Conservation (phyloP, 2,797 vertebrate species). For the Melanotaenia pygmaea region DNA sequence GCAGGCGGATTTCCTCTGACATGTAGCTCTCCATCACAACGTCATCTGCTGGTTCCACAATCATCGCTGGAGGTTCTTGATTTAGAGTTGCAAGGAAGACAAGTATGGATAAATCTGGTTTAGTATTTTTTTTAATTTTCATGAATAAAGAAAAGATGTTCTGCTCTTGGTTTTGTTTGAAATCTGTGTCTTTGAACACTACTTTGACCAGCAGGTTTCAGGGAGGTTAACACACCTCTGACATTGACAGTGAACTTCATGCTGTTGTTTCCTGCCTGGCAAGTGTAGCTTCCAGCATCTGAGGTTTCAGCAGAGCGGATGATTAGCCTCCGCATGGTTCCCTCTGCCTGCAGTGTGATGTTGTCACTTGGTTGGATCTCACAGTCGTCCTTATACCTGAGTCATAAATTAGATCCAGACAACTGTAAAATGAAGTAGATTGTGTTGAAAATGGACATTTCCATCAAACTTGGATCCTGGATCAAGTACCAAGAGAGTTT, state of each 20-base stretch:
- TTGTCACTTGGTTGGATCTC: conserved; percentile 78
- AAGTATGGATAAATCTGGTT: neutral
- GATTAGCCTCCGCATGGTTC: conserved; percentile 82
- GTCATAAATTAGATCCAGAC: conserved; percentile 8
- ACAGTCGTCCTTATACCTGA: conserved; percentile 84
- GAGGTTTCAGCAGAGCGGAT: conserved; percentile 76
- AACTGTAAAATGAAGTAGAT: neutral
- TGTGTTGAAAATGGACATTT: neutral
- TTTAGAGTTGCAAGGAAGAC: neutral
- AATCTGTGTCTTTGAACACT: neutral
- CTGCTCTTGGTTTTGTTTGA: too few species aligned
- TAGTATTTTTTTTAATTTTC: neutral
- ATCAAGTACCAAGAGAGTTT: too few species aligned
- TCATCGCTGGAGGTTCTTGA: conserved; percentile 88
- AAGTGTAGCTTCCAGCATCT: conserved; percentile 86
- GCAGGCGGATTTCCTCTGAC: conserved; percentile 84
- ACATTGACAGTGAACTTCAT: conserved; percentile 86
- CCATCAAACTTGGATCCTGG: too few species aligned
- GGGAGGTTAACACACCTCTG: conserved; percentile 71
- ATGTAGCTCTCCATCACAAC: conserved; percentile 75
- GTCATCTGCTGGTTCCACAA: conserved; percentile 88
- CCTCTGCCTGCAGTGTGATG: conserved; percentile 83
- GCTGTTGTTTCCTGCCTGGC: conserved; percentile 76
- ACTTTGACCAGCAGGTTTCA: neutral
- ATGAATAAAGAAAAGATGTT: too few species aligned